Evolutionary conservation across 1,140 invertebrate genomes (phyloP), one percentile per base, ranked within the genome.

Genomic region (Lamellibrachia luymesi): DNA sequence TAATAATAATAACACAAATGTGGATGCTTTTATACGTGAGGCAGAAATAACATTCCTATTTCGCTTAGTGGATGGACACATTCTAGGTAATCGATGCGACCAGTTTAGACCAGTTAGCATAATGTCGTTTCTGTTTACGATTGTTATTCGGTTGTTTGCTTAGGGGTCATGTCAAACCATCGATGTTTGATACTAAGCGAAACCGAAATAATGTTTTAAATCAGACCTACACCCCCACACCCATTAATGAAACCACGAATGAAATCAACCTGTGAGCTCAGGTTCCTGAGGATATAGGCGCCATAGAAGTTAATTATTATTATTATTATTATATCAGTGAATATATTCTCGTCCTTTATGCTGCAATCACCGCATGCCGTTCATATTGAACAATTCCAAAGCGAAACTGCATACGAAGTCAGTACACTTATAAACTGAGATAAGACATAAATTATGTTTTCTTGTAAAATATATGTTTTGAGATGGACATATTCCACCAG

Each of bases 1-100:
- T n/a, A n/a, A n/a, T n/a, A n/a, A 80, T 80, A 80, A 80, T 80
- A 80, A 80, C 64, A 80, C 64, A 80, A 80, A 80, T 80, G 64
- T 80, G 17, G 64, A 80, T 22, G 64, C 6, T 80, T 22, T 80
- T 80, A 80, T 80, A 80, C 17, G 6, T 80, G 13, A 80, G 64
- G 17, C 64, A 6, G 2, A 80, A 80, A 80, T 80, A 80, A 22
- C 64, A 17, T 80, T 80, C 13, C 52, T 4, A 22, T 22, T 10
- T 80, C 13, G 64, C 0, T 80, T 1, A 22, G 13, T 22, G 64
- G 17, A 22, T 80, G 64, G 1, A 17, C 2, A 80, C 64, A 4
- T 80, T 10, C 13, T 4, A 80, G 13, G 64, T 80, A 4, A 80
- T 22, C 13, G 64, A 80, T 80, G 64, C 8, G 6, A 80, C 64